phyloP scores from a whole-genome alignment of 2,888 invertebrate species.

The Heliconius ismenius region DNA sequence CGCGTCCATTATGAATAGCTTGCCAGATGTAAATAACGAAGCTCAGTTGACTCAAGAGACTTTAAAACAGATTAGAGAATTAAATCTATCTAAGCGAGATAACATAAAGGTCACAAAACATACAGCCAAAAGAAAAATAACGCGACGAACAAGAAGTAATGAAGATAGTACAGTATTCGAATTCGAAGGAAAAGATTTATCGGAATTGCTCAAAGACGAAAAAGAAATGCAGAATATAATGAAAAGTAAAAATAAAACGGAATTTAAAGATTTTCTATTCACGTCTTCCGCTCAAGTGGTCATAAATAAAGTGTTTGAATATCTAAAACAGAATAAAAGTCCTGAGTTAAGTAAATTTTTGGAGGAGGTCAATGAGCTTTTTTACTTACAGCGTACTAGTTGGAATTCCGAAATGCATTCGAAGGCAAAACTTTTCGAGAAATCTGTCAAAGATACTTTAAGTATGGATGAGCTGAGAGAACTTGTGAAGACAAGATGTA shows the following conservation, averaged over 20 bases:
- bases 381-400: slow-evolving; percentile 57
- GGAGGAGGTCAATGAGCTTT: slow-evolving; percentile 62
- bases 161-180: slow-evolving; percentile 63
- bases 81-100: slow-evolving; percentile 71
- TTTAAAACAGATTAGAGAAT: slow-evolving; percentile 72
- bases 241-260: slow-evolving; percentile 62
- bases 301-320: slow-evolving; percentile 71
- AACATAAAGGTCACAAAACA: slow-evolving; percentile 74
- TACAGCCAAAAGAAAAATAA: slow-evolving; percentile 71
- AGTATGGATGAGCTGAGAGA: slow-evolving; percentile 69
- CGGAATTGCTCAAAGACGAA: slow-evolving; percentile 65
- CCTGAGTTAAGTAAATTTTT: slow-evolving; percentile 64
- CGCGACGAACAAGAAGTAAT: slow-evolving; percentile 64
- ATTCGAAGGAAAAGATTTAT: slow-evolving; percentile 66
- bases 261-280: slow-evolving; percentile 67
- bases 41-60: slow-evolving; percentile 75
- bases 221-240: slow-evolving; percentile 62
- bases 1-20: slow-evolving; percentile 68
- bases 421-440: slow-evolving; percentile 66
- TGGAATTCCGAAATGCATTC: slow-evolving; percentile 63
- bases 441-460: slow-evolving; percentile 67
- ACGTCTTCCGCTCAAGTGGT: slow-evolving; percentile 72
- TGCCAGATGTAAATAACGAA: slow-evolving; percentile 70
- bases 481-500: slow-evolving; percentile 62
- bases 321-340: slow-evolving; percentile 65